Conservation (phyloP, 2,888 invertebrate species). For the Heliconius erato region DNA sequence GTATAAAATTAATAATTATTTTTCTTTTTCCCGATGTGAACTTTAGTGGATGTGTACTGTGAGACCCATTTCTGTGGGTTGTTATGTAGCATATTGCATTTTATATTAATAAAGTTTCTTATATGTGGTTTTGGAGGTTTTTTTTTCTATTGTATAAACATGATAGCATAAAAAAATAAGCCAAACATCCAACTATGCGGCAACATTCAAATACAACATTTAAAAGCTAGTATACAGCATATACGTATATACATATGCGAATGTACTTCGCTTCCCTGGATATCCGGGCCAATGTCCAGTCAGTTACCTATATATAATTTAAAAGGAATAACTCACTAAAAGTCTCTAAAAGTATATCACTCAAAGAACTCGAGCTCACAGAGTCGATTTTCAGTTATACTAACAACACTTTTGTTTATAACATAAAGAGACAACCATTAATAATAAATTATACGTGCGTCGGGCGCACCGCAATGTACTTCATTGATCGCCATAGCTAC, state of each 20-base stretch:
- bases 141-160: background rate
- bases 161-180: background rate
- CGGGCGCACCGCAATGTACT: background rate
- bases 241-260: background rate
- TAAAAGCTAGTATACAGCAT: background rate
- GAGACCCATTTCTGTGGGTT: constrained; percentile 54
- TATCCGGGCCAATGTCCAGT: background rate
- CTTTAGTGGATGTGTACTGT: constrained; percentile 60
- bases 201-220: background rate
- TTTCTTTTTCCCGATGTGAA: constrained; percentile 58
- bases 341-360: background rate
- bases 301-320: background rate
- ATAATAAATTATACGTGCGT: constrained; percentile 1
- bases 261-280: background rate
- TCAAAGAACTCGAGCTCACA: background rate
- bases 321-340: background rate
- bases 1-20: constrained; percentile 55
- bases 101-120: constrained; percentile 84
- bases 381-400: background rate
- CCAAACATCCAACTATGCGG: background rate
- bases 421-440: background rate
- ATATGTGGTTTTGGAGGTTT: constrained; percentile 70
- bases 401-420: background rate
- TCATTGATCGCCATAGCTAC: constrained; percentile 1
- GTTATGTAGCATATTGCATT: constrained; percentile 77